Conservation (phyloP, 92 coral and sea anemone species). For the Paragorgia papillata region DNA sequence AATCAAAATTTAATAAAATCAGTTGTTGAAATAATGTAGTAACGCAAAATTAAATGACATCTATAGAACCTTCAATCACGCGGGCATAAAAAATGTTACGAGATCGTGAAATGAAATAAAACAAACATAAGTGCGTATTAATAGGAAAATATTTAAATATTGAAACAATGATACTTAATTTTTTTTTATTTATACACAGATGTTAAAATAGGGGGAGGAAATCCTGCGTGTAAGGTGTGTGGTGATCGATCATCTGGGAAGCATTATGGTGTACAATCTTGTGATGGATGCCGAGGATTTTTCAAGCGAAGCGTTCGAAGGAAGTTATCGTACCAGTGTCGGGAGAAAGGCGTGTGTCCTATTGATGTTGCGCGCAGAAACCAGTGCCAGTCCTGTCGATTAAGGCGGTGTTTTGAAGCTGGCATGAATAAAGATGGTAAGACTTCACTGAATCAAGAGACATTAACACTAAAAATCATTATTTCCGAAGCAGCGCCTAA, state of each 20-base stretch:
- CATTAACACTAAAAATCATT: too few species aligned
- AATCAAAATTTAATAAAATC: too few species aligned
- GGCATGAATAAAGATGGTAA: slow-evolving; percentile 95
- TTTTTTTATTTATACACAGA: neutral
- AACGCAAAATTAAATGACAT: too few species aligned
- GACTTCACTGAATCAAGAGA: slow-evolving; percentile 9
- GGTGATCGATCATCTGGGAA: slow-evolving; percentile 97
- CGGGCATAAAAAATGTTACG: too few species aligned
- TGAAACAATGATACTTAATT: neutral
- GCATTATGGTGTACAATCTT: slow-evolving; percentile 91
- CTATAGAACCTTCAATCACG: too few species aligned
- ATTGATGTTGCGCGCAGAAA: slow-evolving; percentile 94
- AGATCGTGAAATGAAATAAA: too few species aligned
- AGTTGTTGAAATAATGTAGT: too few species aligned
- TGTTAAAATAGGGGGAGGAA: neutral
- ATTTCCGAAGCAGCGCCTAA: too few species aligned
- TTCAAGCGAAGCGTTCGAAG: slow-evolving; percentile 94
- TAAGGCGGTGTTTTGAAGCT: slow-evolving; percentile 85
- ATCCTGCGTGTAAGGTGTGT: slow-evolving; percentile 74
- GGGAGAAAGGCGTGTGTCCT: slow-evolving; percentile 87
- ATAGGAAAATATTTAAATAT: neutral
- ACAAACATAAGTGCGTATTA: too few species aligned
- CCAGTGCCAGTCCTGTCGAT: slow-evolving; percentile 95
- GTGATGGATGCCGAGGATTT: slow-evolving; percentile 97
- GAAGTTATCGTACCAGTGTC: slow-evolving; percentile 82